Conservation (phyloP, 2,888 invertebrate genomes). For the Nomada goodeniana region DNA sequence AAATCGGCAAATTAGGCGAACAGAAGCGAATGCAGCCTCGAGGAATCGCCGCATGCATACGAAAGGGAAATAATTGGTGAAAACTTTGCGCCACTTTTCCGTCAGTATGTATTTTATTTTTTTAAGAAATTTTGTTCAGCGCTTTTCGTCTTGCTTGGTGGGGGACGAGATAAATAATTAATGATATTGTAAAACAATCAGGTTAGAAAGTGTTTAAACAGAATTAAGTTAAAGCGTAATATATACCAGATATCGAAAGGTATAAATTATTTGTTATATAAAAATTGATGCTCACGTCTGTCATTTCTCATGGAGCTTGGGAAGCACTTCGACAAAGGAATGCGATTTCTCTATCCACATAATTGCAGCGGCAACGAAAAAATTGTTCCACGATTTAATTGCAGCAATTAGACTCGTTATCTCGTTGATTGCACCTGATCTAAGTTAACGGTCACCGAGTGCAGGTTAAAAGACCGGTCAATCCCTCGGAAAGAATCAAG, state of each 20-base stretch:
- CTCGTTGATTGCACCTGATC: slow-evolving; percentile 43
- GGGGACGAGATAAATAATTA: no score
- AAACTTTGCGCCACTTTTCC: not conserved
- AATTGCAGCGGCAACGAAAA: not conserved
- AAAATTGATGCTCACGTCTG: not conserved
- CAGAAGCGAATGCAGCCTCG: not conserved
- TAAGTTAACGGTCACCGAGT: slow-evolving; percentile 55
- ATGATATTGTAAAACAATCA: no score
- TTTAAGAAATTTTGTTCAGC: not conserved
- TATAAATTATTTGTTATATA: no score
- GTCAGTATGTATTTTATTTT: slow-evolving; percentile 13
- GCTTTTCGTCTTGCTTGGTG: no score
- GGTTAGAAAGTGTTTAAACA: no score
- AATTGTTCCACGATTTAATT: slow-evolving; percentile 32
- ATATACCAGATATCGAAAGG: no score
- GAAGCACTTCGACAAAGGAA: not conserved
- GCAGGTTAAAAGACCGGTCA: slow-evolving; percentile 37
- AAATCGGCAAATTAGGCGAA: not conserved
- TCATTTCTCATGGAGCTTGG: not conserved
- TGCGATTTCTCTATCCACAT: not conserved
- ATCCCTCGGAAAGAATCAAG: slow-evolving; percentile 67
- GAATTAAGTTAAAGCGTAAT: no score
- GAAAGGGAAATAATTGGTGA: not conserved
- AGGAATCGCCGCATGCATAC: no score
- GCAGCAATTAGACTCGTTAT: slow-evolving; percentile 45